Evolutionary conservation across 2,113 vertebrate genomes (phyloP).

Genomic region (Panurus biarmicus): DNA sequence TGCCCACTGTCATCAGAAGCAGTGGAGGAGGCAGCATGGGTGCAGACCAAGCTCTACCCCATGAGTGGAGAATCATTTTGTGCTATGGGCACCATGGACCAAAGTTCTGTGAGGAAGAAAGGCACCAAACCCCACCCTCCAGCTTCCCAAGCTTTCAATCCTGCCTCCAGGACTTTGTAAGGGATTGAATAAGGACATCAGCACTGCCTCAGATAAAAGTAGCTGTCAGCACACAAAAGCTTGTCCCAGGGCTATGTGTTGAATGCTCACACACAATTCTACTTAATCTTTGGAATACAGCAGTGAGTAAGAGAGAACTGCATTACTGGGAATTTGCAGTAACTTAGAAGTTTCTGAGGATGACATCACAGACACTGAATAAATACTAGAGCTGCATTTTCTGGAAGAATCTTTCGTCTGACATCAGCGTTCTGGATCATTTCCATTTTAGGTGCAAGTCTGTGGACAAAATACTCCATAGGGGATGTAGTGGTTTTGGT

Average conservation of each 20-base stretch:
- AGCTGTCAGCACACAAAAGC: background rate
- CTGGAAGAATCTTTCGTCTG: background rate
- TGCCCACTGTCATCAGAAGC: background rate
- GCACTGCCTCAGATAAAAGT: background rate
- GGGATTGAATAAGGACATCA: rapidly evolving
- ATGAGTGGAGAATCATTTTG: background rate
- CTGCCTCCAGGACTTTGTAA: background rate
- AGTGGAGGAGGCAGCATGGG: rapidly evolving
- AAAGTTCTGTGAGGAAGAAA: background rate
- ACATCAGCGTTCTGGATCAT: background rate
- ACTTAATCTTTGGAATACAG: background rate
- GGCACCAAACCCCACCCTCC: background rate
- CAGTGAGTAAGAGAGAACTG: background rate
- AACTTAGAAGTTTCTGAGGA: background rate
- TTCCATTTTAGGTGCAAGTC: background rate
- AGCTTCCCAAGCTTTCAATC: background rate
- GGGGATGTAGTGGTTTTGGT: too few species aligned
- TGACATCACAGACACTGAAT: background rate
- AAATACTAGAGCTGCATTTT: background rate
- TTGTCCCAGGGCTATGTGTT: background rate
- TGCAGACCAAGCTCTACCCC: background rate
- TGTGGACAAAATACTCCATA: background rate
- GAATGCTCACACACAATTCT: background rate
- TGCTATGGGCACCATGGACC: background rate
- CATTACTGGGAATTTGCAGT: background rate